Evolutionary conservation across 1,140 invertebrate species (phyloP).

Genomic region (Yoshiicerus persimilis): DNA sequence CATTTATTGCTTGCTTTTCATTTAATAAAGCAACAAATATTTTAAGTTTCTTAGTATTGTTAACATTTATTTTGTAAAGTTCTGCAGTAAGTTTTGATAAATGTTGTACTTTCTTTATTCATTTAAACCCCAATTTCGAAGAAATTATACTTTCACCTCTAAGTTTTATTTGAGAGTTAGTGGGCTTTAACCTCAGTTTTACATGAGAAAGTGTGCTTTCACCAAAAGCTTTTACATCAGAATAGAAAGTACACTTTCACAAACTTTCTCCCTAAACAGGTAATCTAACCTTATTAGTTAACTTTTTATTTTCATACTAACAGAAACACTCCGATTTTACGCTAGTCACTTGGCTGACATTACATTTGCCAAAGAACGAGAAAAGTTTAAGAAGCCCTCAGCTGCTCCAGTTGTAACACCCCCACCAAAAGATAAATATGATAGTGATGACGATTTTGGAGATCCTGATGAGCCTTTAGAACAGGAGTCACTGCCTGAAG

Average conservation of each 20-base stretch:
- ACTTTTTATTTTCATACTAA: not conserved
- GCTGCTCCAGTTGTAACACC: not conserved
- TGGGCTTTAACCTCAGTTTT: not conserved
- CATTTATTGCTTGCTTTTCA: too few species aligned
- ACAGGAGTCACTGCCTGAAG: not conserved
- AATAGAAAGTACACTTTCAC: not conserved
- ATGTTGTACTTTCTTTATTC: too few species aligned
- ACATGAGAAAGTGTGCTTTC: not conserved
- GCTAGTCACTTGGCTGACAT: conserved; percentile 48
- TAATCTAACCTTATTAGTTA: not conserved
- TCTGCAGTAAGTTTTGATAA: too few species aligned
- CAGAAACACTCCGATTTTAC: conserved; percentile 47
- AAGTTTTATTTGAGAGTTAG: too few species aligned
- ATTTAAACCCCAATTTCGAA: too few species aligned
- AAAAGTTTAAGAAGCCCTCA: conserved; percentile 34
- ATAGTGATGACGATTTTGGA: conserved; percentile 46
- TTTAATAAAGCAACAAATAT: too few species aligned
- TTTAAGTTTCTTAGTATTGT: too few species aligned
- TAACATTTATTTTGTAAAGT: too few species aligned
- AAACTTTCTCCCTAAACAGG: too few species aligned
- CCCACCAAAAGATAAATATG: not conserved
- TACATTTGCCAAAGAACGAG: conserved; percentile 41
- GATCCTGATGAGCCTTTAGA: conserved; percentile 43
- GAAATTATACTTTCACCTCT: too few species aligned
- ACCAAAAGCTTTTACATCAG: not conserved